Evolutionary conservation across 2,888 invertebrate genomes (phyloP).

Genomic region (Buathra laborator): DNA sequence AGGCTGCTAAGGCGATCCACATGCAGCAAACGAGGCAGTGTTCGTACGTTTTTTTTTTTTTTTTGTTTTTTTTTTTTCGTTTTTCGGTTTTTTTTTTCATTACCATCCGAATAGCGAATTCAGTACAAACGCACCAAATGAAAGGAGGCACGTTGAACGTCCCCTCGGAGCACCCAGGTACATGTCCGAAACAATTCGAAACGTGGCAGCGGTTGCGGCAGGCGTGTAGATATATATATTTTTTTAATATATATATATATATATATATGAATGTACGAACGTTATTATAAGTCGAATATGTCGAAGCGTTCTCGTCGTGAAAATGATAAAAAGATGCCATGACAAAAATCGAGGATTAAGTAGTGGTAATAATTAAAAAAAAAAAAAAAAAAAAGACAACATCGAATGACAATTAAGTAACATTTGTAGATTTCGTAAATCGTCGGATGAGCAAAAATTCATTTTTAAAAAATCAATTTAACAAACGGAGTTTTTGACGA

Average conservation of each 20-base stretch:
- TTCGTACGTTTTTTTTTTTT: conserved; percentile 83
- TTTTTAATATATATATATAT: conserved; percentile 42
- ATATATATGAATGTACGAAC: conserved; percentile 66
- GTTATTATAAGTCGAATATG: conserved; percentile 74
- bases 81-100: conserved; percentile 67
- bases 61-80: conserved; percentile 68
- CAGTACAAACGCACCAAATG: conserved; percentile 84
- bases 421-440: conserved; percentile 51
- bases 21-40: conserved; percentile 87
- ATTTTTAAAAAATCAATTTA: neutral
- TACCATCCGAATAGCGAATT: conserved; percentile 83
- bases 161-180: conserved; percentile 84
- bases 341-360: conserved; percentile 47
- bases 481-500: conserved; percentile 13
- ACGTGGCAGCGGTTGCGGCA: conserved; percentile 71
- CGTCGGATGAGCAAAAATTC: conserved; percentile 41
- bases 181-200: conserved; percentile 80
- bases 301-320: conserved; percentile 76
- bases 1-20: conserved; percentile 86
- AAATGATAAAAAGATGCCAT: conserved; percentile 72
- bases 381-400: conserved; percentile 24
- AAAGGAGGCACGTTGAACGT: conserved; percentile 82
- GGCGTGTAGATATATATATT: conserved; percentile 70
- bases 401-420: conserved; percentile 33
- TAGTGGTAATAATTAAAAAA: conserved; percentile 29